Conservation (phyloP, 2,888 invertebrate species). For the Heliconius charithonia region DNA sequence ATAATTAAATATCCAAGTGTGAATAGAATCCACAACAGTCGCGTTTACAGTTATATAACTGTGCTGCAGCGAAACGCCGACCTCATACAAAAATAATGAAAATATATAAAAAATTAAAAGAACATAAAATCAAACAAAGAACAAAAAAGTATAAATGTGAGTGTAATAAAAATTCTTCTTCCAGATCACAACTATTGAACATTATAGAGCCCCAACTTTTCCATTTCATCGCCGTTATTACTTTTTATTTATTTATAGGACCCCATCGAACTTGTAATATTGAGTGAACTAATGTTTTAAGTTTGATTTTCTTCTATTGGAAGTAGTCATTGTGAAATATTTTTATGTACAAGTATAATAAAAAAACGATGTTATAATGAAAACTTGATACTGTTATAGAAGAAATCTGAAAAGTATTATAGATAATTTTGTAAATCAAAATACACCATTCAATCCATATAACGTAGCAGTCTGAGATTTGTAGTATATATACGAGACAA, state of each 20-base stretch:
- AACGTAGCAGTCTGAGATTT: too few relatives aligned
- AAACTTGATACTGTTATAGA: background rate
- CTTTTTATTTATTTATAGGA: conserved; percentile 34
- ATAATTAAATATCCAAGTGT: too few relatives aligned
- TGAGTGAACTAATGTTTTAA: conserved; percentile 10
- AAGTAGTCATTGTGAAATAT: background rate
- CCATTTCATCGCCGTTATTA: conserved; percentile 26
- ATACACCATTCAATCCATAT: background rate
- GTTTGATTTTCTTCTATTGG: conserved; percentile 8
- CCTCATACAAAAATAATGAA: too few relatives aligned
- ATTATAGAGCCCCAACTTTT: conserved; percentile 25
- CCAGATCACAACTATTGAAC: background rate
- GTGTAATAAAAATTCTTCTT: conserved; percentile 5
- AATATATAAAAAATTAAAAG: background rate
- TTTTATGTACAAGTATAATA: background rate
- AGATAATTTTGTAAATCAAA: background rate
- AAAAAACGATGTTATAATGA: background rate
- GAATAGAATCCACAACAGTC: too few relatives aligned
- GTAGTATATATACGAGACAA: too few relatives aligned
- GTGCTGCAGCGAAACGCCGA: too few relatives aligned
- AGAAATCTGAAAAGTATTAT: background rate
- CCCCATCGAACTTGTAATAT: conserved; percentile 18
- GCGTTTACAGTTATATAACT: too few relatives aligned
- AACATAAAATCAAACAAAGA: background rate
- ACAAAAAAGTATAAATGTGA: background rate